Conservation (phyloP, 2,113 vertebrate species). For the Atlantisia rogersi region DNA sequence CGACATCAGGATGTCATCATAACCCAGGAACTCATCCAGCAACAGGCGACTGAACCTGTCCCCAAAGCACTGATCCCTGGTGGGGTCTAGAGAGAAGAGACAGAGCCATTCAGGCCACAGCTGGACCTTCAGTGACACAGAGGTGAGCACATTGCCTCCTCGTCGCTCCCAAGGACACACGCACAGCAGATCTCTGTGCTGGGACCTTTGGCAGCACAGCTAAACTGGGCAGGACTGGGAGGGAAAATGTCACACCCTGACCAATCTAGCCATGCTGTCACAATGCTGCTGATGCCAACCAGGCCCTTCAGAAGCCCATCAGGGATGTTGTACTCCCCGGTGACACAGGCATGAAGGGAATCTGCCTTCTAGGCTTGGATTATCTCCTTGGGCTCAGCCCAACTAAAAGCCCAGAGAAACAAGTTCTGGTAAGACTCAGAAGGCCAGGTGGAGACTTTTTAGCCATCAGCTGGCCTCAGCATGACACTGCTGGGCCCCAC, state of each 20-base stretch:
- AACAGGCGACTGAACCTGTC: constrained; percentile 95
- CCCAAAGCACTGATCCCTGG: constrained; percentile 94
- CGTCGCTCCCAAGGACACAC: accelerated
- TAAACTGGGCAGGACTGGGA: background rate
- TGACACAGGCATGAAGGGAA: background rate
- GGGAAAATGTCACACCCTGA: background rate
- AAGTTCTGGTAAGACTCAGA: background rate
- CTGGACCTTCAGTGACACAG: background rate
- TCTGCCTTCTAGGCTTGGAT: background rate
- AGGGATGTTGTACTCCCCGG: background rate
- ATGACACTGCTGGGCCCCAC: no score
- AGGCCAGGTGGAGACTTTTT: background rate
- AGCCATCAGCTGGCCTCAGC: background rate
- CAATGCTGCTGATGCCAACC: background rate
- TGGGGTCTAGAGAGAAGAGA: constrained; percentile 80
- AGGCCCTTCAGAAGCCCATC: background rate
- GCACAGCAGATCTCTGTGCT: background rate
- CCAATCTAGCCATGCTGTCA: background rate
- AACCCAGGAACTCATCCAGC: constrained; percentile 94
- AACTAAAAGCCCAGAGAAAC: background rate
- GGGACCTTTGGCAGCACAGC: background rate
- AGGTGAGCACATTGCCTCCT: background rate
- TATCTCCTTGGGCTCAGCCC: background rate
- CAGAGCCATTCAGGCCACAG: background rate
- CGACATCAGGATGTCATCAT: constrained; percentile 98